These are phyloP conservation scores for Cyclargus thomasi DNA, from an alignment of 1,140 invertebrate genomes.

Conservation along the genomic window DNA sequence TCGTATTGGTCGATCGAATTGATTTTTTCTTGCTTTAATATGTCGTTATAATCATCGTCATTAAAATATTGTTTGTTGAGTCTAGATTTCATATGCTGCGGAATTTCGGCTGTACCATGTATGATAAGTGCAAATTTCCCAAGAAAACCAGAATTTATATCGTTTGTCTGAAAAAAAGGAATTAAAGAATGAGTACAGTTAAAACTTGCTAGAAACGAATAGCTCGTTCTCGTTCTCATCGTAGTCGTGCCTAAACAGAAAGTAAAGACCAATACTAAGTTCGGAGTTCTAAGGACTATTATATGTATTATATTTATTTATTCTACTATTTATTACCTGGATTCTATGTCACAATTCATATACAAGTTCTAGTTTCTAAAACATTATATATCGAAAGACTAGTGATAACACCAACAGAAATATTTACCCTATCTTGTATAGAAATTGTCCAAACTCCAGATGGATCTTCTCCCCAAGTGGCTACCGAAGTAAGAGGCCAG, in stretches of 20 bases:
- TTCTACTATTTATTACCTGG: no score
- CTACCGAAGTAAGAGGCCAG: slow-evolving; percentile 94
- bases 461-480: slow-evolving; percentile 93
- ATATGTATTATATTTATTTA: no score
- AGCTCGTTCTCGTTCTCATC: no score
- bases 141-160: slow-evolving; percentile 76
- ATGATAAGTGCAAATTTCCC: slow-evolving; percentile 77
- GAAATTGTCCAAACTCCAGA: slow-evolving; percentile 83
- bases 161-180: slow-evolving; percentile 30
- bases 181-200: no score
- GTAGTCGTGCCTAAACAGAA: no score
- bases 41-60: not conserved
- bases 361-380: no score
- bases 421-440: slow-evolving; percentile 77
- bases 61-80: slow-evolving; percentile 58
- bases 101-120: slow-evolving; percentile 81
- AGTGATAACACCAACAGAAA: not conserved
- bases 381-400: no score
- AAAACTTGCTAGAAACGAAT: no score
- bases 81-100: slow-evolving; percentile 77
- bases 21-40: not conserved
- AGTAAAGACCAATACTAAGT: no score
- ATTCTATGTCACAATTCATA: no score
- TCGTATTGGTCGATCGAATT: slow-evolving; percentile 45
- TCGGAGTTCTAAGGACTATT: no score